A percentile compares a stretch with the other conserved stretches of the same genome.
Evolutionary conservation across 1,140 invertebrate species (phyloP).

Genomic region (Diachasmimorpha longicaudata): DNA sequence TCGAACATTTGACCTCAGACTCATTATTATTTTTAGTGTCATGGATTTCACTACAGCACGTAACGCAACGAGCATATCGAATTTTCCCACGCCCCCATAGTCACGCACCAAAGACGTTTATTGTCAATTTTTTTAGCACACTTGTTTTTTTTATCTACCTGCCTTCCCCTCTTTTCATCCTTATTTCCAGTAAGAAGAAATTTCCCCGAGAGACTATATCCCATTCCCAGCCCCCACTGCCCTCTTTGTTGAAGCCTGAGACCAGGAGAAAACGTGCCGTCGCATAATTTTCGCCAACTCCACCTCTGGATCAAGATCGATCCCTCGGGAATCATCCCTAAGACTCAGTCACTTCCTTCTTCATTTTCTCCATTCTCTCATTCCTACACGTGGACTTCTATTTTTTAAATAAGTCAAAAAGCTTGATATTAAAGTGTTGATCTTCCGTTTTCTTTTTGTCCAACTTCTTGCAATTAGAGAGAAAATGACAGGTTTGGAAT

Average conservation of each 20-base stretch:
- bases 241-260: neutral
- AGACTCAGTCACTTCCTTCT: neutral
- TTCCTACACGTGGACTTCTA: neutral
- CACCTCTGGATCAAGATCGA: conserved; percentile 27
- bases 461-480: neutral
- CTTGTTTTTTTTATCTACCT: neutral
- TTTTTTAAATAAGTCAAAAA: neutral
- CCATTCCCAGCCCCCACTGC: neutral
- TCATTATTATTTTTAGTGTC: neutral
- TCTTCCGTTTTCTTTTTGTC: neutral
- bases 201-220: conserved; percentile 5
- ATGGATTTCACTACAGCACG: conserved; percentile 1
- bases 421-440: neutral
- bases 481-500: neutral
- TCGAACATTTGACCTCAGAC: neutral
- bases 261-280: conserved; percentile 15
- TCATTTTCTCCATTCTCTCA: conserved; percentile 2
- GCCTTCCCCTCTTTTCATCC: neutral
- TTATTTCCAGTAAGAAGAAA: conserved; percentile 2
- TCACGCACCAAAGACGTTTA: conserved; percentile 26
- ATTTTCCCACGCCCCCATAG: conserved; percentile 21
- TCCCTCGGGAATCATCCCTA: conserved; percentile 13
- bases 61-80: conserved; percentile 5
- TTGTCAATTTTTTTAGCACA: neutral
- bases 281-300: conserved; percentile 23